Percentiles rank a stretch among this genome's conserved stretches.
phyloP scores from a whole-genome alignment of 2,888 invertebrate genomes.

The Margaritifera margaritifera region DNA sequence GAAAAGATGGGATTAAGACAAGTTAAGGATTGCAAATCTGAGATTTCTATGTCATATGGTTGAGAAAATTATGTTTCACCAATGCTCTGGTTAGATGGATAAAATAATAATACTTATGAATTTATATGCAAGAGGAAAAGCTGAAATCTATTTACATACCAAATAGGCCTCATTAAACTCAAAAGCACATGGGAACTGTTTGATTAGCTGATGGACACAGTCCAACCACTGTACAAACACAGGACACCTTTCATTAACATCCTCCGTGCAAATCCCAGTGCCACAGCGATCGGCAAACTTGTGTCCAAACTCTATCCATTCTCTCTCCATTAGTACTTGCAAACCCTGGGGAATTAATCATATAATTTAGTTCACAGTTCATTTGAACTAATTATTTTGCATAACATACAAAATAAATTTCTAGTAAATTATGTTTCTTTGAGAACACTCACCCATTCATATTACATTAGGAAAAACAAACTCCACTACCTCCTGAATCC shows the following conservation, averaged over 20 bases:
- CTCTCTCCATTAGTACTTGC: constrained; percentile 91
- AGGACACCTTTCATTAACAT: constrained; percentile 95
- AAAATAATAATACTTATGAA: too few relatives aligned
- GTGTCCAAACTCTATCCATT: constrained; percentile 98
- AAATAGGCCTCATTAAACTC: constrained; percentile 95
- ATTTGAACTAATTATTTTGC: too few relatives aligned
- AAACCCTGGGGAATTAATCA: constrained; percentile 82
- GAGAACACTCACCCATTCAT: too few relatives aligned
- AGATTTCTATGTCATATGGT: too few relatives aligned
- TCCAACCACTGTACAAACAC: constrained; percentile 99
- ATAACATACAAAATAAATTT: background rate
- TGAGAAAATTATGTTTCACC: too few relatives aligned
- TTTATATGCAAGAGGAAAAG: too few relatives aligned
- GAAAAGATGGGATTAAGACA: too few relatives aligned
- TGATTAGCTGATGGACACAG: constrained; percentile 91
- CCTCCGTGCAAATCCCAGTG: constrained; percentile 79
- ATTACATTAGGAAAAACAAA: too few relatives aligned
- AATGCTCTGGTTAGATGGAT: too few relatives aligned
- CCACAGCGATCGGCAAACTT: constrained; percentile 96
- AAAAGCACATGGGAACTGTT: constrained; percentile 93
- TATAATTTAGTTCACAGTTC: background rate
- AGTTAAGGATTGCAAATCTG: too few relatives aligned
- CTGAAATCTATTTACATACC: constrained; percentile 77
- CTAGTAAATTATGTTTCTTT: background rate
- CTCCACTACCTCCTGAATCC: too few relatives aligned